Conservation (phyloP, 1,140 invertebrate genomes). For the Drosophila chauvacae region DNA sequence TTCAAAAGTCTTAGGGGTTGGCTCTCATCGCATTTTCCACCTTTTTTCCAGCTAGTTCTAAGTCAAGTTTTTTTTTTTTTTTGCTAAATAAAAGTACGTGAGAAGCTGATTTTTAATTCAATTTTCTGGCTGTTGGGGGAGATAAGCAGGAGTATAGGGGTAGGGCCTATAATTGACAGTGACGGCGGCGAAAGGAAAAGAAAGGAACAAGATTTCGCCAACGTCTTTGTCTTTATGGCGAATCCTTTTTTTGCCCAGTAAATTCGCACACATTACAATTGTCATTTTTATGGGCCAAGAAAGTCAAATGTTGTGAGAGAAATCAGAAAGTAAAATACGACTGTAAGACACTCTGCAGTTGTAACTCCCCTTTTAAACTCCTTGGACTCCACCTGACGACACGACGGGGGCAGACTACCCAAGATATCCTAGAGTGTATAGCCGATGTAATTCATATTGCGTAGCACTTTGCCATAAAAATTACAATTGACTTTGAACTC, state of each 20-base stretch:
- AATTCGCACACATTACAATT: conserved; percentile 48
- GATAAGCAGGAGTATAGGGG: conserved; percentile 37
- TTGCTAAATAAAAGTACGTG: conserved; percentile 47
- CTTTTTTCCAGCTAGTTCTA: conserved; percentile 37
- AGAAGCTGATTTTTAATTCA: conserved; percentile 65
- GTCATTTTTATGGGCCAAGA: conserved; percentile 49
- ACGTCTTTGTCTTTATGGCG: background rate
- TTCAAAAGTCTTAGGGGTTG: conserved; percentile 49
- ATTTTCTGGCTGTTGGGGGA: conserved; percentile 47
- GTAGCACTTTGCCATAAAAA: conserved; percentile 75
- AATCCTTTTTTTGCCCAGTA: conserved; percentile 35
- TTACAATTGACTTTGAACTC: conserved; percentile 81
- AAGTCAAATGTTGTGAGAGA: conserved; percentile 24
- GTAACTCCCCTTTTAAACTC: background rate
- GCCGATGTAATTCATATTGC: conserved; percentile 65
- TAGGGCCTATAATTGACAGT: conserved; percentile 39
- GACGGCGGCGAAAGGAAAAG: background rate
- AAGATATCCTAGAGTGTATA: conserved; percentile 26
- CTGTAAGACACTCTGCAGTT: conserved; percentile 21
- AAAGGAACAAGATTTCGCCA: conserved; percentile 3
- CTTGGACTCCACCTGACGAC: conserved; percentile 7
- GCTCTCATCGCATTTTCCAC: conserved; percentile 29
- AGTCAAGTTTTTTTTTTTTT: conserved; percentile 26
- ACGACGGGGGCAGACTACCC: background rate
- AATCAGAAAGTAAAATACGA: conserved; percentile 5